Percentiles rank a stretch among this genome's conserved stretches.
Conservation (phyloP, 2,113 vertebrate species). For the Grus americana region DNA sequence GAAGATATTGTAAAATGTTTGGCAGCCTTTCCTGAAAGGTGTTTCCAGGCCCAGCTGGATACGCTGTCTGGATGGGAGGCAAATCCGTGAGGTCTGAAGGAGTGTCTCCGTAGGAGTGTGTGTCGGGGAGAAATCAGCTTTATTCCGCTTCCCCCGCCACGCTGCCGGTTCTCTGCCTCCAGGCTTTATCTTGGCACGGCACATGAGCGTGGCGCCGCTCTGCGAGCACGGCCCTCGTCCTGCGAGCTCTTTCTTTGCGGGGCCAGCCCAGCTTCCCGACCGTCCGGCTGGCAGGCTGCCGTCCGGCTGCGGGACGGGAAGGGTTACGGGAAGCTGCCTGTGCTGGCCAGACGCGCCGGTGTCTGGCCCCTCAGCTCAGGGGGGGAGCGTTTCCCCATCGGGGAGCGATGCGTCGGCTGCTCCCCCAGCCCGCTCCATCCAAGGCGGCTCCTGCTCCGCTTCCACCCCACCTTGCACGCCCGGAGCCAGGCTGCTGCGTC, state of each 20-base stretch:
- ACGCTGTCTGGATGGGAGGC: background rate
- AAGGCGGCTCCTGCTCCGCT: background rate
- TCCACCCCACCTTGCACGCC: fast-evolving
- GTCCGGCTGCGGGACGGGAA: background rate
- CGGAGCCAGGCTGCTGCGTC: background rate
- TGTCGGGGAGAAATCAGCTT: background rate
- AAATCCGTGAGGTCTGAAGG: background rate
- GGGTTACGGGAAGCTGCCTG: background rate
- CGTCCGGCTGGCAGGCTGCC: background rate
- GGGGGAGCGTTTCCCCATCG: background rate
- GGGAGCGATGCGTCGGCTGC: background rate
- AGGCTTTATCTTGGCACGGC: background rate
- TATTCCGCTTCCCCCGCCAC: background rate
- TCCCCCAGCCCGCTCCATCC: background rate
- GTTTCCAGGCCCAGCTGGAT: background rate
- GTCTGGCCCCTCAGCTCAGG: background rate
- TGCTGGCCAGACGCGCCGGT: background rate
- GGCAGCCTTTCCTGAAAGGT: background rate
- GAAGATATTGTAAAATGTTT: fast-evolving
- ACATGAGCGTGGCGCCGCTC: fast-evolving
- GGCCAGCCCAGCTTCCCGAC: background rate
- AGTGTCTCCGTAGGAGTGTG: background rate
- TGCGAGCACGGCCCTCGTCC: background rate
- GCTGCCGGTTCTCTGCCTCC: background rate
- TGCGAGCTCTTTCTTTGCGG: background rate